Conservation (phyloP, 2,888 invertebrate genomes). For the Mamestra brassicae region DNA sequence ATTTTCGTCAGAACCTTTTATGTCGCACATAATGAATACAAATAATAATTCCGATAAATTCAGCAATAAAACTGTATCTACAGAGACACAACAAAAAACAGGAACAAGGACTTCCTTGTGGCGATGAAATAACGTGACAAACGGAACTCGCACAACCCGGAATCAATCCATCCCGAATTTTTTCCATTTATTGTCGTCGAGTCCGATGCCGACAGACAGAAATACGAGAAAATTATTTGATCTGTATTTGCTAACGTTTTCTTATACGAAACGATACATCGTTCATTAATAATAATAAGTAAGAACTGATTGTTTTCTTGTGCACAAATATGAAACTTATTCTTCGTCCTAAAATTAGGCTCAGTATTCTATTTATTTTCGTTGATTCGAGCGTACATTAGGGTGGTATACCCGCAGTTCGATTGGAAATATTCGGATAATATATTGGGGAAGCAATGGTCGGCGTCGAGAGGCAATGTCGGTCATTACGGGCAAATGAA, state of each 20-base stretch:
- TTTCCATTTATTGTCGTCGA: conserved; percentile 76
- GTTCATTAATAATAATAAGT: conserved; percentile 55
- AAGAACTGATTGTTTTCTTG: conserved; percentile 51
- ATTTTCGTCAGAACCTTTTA: conserved; percentile 41
- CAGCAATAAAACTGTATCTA: conserved; percentile 64
- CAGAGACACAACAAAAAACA: conserved; percentile 67
- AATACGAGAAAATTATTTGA: conserved; percentile 76
- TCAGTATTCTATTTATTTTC: conserved; percentile 41
- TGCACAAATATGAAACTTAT: conserved; percentile 28
- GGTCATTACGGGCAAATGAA: conserved; percentile 80
- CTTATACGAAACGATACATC: conserved; percentile 32
- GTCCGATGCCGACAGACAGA: conserved; percentile 65
- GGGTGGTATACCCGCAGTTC: conserved; percentile 47
- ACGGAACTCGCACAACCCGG: conserved; percentile 71
- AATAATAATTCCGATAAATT: conserved; percentile 67
- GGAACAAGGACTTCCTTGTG: conserved; percentile 66
- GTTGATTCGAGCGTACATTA: conserved; percentile 43
- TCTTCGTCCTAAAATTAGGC: conserved; percentile 7
- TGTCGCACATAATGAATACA: conserved; percentile 55
- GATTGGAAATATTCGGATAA: conserved; percentile 65
- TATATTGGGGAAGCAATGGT: conserved; percentile 74
- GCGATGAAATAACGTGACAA: conserved; percentile 73
- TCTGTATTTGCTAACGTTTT: conserved; percentile 73
- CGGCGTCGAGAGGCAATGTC: conserved; percentile 64
- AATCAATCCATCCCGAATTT: conserved; percentile 77